Conservation (phyloP, 2,113 vertebrate genomes). For the Scalopus aquaticus region DNA sequence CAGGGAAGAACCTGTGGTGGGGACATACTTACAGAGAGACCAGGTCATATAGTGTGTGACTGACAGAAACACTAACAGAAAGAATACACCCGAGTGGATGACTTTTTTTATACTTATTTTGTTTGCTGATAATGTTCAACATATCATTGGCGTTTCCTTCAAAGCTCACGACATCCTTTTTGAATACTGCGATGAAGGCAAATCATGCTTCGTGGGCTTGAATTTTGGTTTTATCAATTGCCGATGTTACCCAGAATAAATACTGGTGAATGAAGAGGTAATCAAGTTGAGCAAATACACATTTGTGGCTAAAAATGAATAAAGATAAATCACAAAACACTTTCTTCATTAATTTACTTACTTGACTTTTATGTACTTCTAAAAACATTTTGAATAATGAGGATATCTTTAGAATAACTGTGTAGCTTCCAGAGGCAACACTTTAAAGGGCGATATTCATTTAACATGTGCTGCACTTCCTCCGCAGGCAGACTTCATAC, state of each 20-base stretch:
- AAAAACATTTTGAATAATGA: not conserved
- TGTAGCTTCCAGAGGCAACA: not conserved
- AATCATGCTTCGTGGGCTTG: not conserved
- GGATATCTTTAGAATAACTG: not conserved
- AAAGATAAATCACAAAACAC: not conserved
- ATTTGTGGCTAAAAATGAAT: not conserved
- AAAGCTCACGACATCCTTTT: not conserved
- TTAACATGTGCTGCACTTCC: not conserved
- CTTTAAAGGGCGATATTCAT: not conserved
- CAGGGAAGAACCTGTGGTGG: not conserved
- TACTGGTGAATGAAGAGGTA: not conserved
- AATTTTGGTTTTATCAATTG: not conserved
- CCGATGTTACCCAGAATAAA: not conserved
- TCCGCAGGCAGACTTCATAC: not conserved
- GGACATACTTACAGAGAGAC: not conserved
- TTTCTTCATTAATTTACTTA: not conserved
- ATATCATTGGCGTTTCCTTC: not conserved
- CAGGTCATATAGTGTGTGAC: not conserved
- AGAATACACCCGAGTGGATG: not conserved
- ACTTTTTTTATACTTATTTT: not conserved
- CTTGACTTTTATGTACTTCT: conserved; percentile 2
- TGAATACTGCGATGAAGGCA: not conserved
- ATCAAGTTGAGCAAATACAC: not conserved
- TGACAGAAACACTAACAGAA: not conserved
- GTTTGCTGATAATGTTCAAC: not conserved